Conservation (phyloP, 2,797 vertebrate species). For the Glyptemys insculpta region DNA sequence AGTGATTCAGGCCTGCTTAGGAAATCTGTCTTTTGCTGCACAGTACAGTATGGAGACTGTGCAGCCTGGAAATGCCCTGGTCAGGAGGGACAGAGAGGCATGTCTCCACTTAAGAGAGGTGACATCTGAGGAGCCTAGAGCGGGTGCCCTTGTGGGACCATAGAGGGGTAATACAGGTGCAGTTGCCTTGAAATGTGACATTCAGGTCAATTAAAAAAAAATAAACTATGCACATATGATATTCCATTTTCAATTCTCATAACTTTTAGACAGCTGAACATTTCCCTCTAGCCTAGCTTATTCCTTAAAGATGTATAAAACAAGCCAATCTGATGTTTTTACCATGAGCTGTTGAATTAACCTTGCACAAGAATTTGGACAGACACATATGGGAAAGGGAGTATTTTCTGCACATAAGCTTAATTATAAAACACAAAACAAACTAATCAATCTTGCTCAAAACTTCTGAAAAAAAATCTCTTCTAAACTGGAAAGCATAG, state of each 20-base stretch:
- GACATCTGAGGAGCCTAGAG: not conserved
- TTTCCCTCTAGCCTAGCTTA: not conserved
- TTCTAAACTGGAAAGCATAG: not conserved
- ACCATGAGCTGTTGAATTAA: not conserved
- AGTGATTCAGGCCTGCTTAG: not conserved
- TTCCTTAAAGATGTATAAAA: not conserved
- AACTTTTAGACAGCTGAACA: not conserved
- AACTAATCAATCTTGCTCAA: not conserved
- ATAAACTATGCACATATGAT: not conserved
- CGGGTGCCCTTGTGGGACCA: not conserved
- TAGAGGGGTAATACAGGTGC: not conserved
- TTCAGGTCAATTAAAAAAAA: not conserved
- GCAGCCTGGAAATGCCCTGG: not conserved
- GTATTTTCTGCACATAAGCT: not conserved
- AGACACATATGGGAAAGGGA: not conserved
- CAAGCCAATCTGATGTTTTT: accelerated
- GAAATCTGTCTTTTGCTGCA: not conserved
- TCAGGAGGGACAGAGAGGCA: not conserved
- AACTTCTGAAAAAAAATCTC: not conserved
- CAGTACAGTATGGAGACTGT: not conserved
- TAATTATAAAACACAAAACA: not conserved
- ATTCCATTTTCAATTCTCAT: not conserved
- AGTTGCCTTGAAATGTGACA: not conserved
- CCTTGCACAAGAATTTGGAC: not conserved
- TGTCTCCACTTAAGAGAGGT: not conserved